phyloP scores from a whole-genome alignment of 2,888 invertebrate species.

The Holacanthella duospinosa region DNA sequence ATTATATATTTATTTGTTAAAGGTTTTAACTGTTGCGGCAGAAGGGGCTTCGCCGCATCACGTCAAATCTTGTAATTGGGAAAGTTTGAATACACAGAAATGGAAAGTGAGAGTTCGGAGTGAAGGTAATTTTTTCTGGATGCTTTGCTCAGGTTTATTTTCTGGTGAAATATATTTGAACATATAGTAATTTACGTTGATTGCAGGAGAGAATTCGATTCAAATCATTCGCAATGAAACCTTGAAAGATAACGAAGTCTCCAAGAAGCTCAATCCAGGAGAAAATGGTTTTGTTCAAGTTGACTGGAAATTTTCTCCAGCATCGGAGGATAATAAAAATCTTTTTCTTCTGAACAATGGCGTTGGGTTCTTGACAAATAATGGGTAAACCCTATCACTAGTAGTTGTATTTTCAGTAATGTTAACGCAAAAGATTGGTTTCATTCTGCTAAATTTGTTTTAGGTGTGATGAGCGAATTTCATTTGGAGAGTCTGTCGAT shows the following conservation, averaged over 20 bases:
- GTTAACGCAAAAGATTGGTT: neutral
- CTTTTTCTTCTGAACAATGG: neutral
- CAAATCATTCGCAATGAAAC: neutral
- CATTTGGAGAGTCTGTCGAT: neutral
- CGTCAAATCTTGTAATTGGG: neutral
- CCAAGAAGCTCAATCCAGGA: neutral
- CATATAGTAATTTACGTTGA: neutral
- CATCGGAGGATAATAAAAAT: neutral
- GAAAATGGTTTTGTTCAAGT: neutral
- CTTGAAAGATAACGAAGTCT: neutral
- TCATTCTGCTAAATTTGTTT: neutral
- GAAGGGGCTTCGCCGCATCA: neutral
- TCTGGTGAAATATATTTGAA: too few species aligned
- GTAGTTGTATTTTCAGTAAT: neutral
- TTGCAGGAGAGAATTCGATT: neutral
- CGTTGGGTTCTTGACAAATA: neutral
- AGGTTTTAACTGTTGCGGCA: neutral
- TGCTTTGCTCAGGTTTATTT: too few species aligned
- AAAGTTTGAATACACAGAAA: neutral
- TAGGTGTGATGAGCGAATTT: neutral
- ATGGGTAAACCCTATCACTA: neutral
- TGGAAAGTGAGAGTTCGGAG: neutral
- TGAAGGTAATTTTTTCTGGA: neutral
- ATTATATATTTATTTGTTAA: neutral
- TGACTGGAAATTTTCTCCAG: neutral